Evolutionary conservation across 2,113 vertebrate species (phyloP).

Genomic region (Potamarius usumacintae): DNA sequence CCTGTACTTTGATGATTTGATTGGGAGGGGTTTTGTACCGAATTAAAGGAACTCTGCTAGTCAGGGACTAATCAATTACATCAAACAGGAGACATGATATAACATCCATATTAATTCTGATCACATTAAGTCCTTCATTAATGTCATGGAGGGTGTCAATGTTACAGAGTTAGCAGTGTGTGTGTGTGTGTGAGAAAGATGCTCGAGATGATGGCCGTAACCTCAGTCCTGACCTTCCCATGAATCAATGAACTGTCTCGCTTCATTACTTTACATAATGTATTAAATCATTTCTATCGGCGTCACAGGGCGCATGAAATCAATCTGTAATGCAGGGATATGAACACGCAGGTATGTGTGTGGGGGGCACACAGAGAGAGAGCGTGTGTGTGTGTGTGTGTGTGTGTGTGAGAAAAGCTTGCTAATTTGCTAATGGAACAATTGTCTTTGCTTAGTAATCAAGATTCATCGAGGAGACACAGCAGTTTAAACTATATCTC

Average conservation of each 20-base stretch:
- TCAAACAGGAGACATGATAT: conserved; percentile 9
- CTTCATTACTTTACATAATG: conserved; percentile 66
- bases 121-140: conserved; percentile 44
- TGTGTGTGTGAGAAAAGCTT: not conserved
- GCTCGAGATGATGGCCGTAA: conserved; percentile 43
- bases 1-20: not conserved
- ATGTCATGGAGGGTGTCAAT: conserved; percentile 12
- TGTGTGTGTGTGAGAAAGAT: conserved; percentile 38
- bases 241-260: conserved; percentile 60
- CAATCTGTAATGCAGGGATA: conserved; percentile 65
- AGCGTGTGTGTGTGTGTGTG: not conserved
- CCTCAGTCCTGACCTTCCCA: conserved; percentile 58
- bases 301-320: conserved; percentile 60
- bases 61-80: not conserved
- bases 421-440: conserved; percentile 48
- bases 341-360: conserved; percentile 38
- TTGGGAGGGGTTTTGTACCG: too few species aligned
- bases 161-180: not conserved
- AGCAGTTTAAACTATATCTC: not conserved
- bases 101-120: conserved; percentile 31
- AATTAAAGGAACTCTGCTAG: not conserved
- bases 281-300: conserved; percentile 64
- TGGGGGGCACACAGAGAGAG: not conserved
- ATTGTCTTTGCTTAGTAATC: conserved; percentile 33
- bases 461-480: conserved; percentile 16